phyloP scores from a whole-genome alignment of 2,797 vertebrate genomes.

The Muscicapa striata region DNA sequence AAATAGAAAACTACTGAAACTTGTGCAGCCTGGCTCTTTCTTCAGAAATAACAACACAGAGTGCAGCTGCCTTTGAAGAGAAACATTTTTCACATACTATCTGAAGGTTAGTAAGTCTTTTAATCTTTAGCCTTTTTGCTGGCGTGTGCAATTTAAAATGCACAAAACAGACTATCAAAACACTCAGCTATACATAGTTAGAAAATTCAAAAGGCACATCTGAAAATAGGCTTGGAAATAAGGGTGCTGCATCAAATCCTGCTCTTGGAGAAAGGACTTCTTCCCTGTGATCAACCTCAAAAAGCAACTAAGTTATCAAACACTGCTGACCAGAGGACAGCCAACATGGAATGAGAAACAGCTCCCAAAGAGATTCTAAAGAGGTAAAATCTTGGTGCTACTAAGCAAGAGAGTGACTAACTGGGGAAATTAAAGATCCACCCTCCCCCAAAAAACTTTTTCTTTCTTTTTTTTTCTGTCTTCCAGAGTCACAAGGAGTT shows the following conservation, averaged over 20 bases:
- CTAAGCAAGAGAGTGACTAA: neutral
- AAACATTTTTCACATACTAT: neutral
- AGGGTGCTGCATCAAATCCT: neutral
- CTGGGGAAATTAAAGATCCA: neutral
- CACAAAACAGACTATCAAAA: conserved; percentile 44
- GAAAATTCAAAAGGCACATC: neutral
- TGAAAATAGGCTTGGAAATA: conserved; percentile 21
- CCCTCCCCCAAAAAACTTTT: neutral
- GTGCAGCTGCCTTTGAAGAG: conserved; percentile 39
- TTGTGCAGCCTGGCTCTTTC: conserved; percentile 8
- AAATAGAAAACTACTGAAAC: neutral
- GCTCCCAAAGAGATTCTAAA: neutral
- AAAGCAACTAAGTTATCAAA: neutral
- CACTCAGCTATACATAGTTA: neutral
- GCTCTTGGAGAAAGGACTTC: neutral
- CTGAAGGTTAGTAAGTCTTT: conserved; percentile 49
- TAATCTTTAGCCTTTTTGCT: conserved; percentile 55
- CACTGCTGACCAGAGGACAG: neutral
- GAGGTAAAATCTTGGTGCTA: neutral
- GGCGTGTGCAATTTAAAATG: conserved; percentile 49
- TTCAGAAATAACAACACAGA: conserved; percentile 18
- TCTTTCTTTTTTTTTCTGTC: neutral
- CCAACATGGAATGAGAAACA: neutral
- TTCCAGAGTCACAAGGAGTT: neutral
- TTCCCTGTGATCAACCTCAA: neutral